Evolutionary conservation across 2,797 vertebrate species (phyloP).

Genomic region (Lophius americanus): DNA sequence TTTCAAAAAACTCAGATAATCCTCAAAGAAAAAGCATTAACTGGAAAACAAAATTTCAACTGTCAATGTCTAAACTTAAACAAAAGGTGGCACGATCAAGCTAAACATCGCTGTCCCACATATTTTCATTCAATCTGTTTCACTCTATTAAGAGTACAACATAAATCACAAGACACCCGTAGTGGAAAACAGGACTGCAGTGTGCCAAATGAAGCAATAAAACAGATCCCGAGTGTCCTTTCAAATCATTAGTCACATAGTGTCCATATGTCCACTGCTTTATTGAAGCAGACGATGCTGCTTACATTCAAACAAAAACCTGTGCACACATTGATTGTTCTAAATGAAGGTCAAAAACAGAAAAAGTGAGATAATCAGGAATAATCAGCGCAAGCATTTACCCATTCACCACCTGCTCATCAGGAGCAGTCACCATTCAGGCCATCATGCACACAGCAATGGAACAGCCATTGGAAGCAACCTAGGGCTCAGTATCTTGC

Average conservation of each 20-base stretch:
- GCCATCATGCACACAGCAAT: too few species aligned
- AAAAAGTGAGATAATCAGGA: slow-evolving; percentile 20
- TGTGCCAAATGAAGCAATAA: slow-evolving; percentile 75
- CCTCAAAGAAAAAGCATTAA: slow-evolving; percentile 22
- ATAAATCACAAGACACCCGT: slow-evolving; percentile 73
- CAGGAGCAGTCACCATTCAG: too few species aligned
- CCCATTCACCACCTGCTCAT: too few species aligned
- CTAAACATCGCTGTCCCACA: slow-evolving; percentile 58
- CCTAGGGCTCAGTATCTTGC: too few species aligned
- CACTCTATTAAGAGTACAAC: slow-evolving; percentile 55
- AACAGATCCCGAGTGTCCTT: slow-evolving; percentile 68
- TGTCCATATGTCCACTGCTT: slow-evolving; percentile 68
- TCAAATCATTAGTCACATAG: slow-evolving; percentile 69
- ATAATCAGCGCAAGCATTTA: background rate
- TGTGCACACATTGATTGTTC: slow-evolving; percentile 32
- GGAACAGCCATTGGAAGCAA: too few species aligned
- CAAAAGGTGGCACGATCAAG: slow-evolving; percentile 64
- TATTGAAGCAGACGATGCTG: slow-evolving; percentile 45
- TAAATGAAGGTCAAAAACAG: slow-evolving; percentile 49
- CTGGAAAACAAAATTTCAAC: background rate
- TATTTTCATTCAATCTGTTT: slow-evolving; percentile 46
- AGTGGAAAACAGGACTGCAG: slow-evolving; percentile 58
- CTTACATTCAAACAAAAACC: slow-evolving; percentile 52
- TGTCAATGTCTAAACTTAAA: slow-evolving; percentile 50
- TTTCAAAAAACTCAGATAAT: slow-evolving; percentile 17